Evolutionary conservation across 2,113 vertebrate species (phyloP).

Genomic region (Thalassarche chlororhynchos): DNA sequence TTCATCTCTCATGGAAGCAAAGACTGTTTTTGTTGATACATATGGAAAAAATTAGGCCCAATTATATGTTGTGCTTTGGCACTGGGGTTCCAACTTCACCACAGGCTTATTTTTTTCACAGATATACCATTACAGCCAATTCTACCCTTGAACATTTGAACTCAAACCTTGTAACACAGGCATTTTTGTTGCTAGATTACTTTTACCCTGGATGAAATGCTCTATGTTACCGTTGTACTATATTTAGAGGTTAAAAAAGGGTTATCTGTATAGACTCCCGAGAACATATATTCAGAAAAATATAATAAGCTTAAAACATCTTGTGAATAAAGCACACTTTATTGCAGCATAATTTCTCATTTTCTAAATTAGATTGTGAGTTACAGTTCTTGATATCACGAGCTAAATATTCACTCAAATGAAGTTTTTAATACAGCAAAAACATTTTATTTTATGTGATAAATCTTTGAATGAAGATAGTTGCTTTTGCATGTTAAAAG

Average conservation of each 20-base stretch:
- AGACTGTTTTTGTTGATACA: constrained; percentile 80
- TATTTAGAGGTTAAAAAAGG: constrained; percentile 39
- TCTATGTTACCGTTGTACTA: constrained; percentile 20
- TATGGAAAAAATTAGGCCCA: constrained; percentile 80
- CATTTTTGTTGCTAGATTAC: constrained; percentile 62
- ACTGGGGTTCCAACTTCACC: constrained; percentile 71
- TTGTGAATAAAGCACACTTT: constrained; percentile 10
- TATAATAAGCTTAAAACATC: neutral
- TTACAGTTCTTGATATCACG: neutral
- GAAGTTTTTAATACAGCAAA: neutral
- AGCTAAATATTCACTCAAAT: neutral
- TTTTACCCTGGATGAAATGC: constrained; percentile 15
- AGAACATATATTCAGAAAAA: constrained; percentile 33
- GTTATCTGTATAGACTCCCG: constrained; percentile 29
- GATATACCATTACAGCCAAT: constrained; percentile 72
- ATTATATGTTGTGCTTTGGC: constrained; percentile 79
- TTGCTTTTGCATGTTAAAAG: neutral
- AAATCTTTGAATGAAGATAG: neutral
- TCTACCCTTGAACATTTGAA: constrained; percentile 75
- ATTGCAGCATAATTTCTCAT: neutral
- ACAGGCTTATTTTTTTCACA: constrained; percentile 74
- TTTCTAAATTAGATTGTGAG: neutral
- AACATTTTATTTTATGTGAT: neutral
- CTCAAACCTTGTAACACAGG: constrained; percentile 69
- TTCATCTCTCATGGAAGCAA: constrained; percentile 76